These are phyloP conservation scores for Tetrao urogallus DNA, from an alignment of 2,113 vertebrate genomes.

Conservation along the genomic window DNA sequence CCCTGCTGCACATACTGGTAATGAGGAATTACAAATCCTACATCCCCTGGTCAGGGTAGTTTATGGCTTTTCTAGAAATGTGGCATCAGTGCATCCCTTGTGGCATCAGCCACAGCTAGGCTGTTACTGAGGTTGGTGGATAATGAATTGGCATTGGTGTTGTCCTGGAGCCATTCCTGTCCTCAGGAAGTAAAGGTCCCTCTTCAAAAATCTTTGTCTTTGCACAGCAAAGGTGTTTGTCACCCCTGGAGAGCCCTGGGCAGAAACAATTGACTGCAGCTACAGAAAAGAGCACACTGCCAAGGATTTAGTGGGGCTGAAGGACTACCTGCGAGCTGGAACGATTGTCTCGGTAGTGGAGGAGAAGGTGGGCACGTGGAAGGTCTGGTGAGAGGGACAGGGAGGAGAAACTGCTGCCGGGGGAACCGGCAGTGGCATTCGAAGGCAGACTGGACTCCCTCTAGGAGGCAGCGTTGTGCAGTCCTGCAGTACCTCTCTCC, in stretches of 20 bases:
- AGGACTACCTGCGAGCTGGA: conserved; percentile 82
- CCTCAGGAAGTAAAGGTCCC: neutral
- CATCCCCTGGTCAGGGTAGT: neutral
- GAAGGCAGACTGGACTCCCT: neutral
- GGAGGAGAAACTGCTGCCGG: neutral
- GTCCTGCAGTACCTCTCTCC: rapidly evolving
- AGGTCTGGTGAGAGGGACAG: neutral
- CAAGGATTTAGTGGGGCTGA: conserved; percentile 77
- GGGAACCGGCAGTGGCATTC: neutral
- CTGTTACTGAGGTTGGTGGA: neutral
- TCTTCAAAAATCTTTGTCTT: neutral
- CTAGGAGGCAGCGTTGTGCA: neutral
- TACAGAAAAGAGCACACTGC: conserved; percentile 71
- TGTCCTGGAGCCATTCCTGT: neutral
- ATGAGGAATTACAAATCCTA: neutral
- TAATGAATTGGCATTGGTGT: rapidly evolving
- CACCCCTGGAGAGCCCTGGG: conserved; percentile 78
- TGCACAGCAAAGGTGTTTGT: conserved; percentile 20
- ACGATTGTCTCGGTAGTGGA: conserved; percentile 78
- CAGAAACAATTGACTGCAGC: conserved; percentile 70
- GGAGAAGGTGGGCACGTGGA: conserved; percentile 81
- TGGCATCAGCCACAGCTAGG: neutral
- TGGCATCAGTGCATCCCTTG: rapidly evolving
- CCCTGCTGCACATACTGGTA: neutral
- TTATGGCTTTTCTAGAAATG: neutral